These are phyloP conservation scores for Drosophila stalkeri DNA, from an alignment of 2,888 invertebrate genomes.

Conservation along the genomic window DNA sequence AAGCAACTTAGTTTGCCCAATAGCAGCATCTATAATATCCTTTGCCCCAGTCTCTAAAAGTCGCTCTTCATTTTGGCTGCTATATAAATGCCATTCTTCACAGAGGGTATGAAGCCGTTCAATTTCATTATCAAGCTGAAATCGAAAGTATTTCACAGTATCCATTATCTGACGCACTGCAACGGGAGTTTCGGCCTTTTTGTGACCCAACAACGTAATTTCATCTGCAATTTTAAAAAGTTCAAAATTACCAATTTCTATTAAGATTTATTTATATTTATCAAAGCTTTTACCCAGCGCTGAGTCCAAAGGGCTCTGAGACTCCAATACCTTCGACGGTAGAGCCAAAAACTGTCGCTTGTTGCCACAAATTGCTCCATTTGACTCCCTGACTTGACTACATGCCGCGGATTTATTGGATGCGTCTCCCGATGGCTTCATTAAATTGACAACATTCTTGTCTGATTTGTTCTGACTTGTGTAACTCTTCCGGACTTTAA, in stretches of 20 bases:
- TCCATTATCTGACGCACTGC: slow-evolving; percentile 66
- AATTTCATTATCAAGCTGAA: slow-evolving; percentile 85
- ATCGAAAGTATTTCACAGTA: slow-evolving; percentile 80
- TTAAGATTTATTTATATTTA: neutral
- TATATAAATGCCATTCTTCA: slow-evolving; percentile 85
- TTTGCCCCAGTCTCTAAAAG: slow-evolving; percentile 83
- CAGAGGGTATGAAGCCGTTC: slow-evolving; percentile 85
- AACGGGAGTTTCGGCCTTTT: neutral
- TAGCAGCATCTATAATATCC: slow-evolving; percentile 88
- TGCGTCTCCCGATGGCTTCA: slow-evolving; percentile 13
- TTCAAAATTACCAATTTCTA: too few species aligned
- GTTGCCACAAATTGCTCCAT: slow-evolving; percentile 8
- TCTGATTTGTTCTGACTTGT: slow-evolving; percentile 52
- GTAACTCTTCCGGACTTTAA: slow-evolving; percentile 26
- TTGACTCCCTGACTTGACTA: neutral
- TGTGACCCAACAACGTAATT: neutral
- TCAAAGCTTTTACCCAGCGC: neutral
- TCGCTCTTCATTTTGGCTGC: slow-evolving; percentile 61
- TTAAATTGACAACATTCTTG: slow-evolving; percentile 12
- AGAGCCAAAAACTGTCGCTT: slow-evolving; percentile 43
- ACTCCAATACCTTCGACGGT: neutral
- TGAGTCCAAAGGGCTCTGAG: neutral
- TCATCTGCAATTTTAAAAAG: slow-evolving; percentile 15
- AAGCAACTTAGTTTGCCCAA: slow-evolving; percentile 91
- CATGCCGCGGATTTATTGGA: slow-evolving; percentile 30